A percentile compares a stretch with the other conserved stretches of the same genome.
Conservation (phyloP, 1,140 invertebrate species). For the Hycleus phaleratus region DNA sequence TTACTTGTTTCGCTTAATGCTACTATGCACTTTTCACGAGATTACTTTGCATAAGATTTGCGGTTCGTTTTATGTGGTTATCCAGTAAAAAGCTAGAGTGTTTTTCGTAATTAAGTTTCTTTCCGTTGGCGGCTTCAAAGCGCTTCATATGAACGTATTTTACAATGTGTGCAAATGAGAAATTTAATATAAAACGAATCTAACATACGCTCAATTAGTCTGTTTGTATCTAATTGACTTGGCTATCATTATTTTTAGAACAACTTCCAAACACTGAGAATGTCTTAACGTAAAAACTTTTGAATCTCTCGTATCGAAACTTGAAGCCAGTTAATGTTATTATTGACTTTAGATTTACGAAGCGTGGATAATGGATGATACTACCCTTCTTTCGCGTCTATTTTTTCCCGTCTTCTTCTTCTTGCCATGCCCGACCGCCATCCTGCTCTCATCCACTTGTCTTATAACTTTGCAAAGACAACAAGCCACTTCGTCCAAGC, state of each 20-base stretch:
- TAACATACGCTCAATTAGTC: too few species aligned
- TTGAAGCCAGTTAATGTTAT: slow-evolving; percentile 32
- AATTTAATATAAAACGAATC: too few species aligned
- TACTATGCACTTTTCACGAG: slow-evolving; percentile 25
- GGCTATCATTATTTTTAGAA: slow-evolving; percentile 8
- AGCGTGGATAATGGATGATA: slow-evolving; percentile 32
- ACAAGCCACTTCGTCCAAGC: background rate
- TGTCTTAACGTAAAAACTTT: slow-evolving; percentile 20
- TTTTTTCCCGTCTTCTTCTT: too few species aligned
- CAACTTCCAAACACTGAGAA: background rate
- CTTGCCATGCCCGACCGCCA: too few species aligned
- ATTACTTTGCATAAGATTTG: slow-evolving; percentile 28
- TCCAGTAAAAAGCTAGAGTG: slow-evolving; percentile 21
- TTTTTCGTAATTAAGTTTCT: slow-evolving; percentile 26
- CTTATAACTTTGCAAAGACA: background rate
- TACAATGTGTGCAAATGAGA: too few species aligned
- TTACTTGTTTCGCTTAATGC: slow-evolving; percentile 17
- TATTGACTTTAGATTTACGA: slow-evolving; percentile 32
- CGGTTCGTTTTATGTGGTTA: slow-evolving; percentile 20
- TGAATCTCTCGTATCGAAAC: slow-evolving; percentile 26
- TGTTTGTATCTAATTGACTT: background rate
- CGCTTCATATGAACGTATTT: too few species aligned
- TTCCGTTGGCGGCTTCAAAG: too few species aligned
- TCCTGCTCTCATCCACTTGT: background rate
- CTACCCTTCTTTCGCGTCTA: background rate